Conservation (phyloP, 2,888 invertebrate species). For the Schizotus pectinicornis region DNA sequence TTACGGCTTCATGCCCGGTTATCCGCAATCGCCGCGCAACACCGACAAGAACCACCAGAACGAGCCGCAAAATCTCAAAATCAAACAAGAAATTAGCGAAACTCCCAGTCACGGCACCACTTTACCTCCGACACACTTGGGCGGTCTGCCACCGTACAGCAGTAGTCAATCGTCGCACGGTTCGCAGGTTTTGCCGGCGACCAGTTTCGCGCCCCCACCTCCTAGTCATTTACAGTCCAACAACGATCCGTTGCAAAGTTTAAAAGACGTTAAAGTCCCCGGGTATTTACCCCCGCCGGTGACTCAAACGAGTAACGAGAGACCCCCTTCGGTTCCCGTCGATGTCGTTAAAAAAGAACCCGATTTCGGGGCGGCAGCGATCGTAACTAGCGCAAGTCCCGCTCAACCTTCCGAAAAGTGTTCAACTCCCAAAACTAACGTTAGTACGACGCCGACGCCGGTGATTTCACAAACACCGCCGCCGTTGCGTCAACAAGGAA, state of each 20-base stretch:
- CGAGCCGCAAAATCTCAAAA: slow-evolving; percentile 76
- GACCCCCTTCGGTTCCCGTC: slow-evolving; percentile 67
- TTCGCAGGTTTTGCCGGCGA: slow-evolving; percentile 26
- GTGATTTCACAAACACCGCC: slow-evolving; percentile 54
- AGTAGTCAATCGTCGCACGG: slow-evolving; percentile 13
- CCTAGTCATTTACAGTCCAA: slow-evolving; percentile 34
- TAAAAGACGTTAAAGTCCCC: slow-evolving; percentile 76
- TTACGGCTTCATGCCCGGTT: slow-evolving; percentile 67
- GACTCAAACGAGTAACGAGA: slow-evolving; percentile 46
- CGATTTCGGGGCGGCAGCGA: slow-evolving; percentile 61
- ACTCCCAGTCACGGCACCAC: slow-evolving; percentile 46
- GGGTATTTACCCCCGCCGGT: slow-evolving; percentile 45
- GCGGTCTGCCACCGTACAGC: not conserved
- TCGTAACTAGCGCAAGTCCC: slow-evolving; percentile 48
- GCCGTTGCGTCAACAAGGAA: slow-evolving; percentile 58
- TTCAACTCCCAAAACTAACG: slow-evolving; percentile 50
- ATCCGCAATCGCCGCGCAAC: slow-evolving; percentile 58
- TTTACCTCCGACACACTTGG: slow-evolving; percentile 12
- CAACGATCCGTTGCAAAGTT: slow-evolving; percentile 76
- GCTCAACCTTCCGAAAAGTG: slow-evolving; percentile 50
- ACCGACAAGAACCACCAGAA: slow-evolving; percentile 48
- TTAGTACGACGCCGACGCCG: slow-evolving; percentile 49
- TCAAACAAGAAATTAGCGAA: slow-evolving; percentile 70
- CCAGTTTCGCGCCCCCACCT: slow-evolving; percentile 40
- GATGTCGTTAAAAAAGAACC: slow-evolving; percentile 80